Base-by-base conservation (phyloP, 2,888 invertebrate species). In the Phyto melanocephala region DNA sequence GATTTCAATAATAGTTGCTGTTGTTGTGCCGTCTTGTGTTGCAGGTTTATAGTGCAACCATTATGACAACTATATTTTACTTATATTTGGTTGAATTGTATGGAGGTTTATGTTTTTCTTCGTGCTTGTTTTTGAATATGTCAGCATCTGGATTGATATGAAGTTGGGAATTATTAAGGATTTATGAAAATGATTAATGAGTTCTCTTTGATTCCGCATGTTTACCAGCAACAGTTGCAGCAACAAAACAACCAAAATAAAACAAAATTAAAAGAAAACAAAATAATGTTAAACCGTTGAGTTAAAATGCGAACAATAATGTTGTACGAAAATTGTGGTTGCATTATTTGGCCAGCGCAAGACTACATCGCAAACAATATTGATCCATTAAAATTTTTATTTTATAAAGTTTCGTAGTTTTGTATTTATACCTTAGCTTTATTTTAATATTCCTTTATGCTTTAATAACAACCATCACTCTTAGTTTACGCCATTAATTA, bases 111-210 rank as follows among this genome's bases (percentile, higher is more conserved):
- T 54, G 58, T 37, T 67, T 63, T 56, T 77, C 17, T 42, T 60
- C 40, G 8, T 50, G 40, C n/a, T 60, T 37, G 28, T 68, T 62
- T 60, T 63, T 28, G 52, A 52, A 68, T 74, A 78, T 79, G 79
- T 82, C 78, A 79, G 70, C 82, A 82, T 65, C 78, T 79, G 82
- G 65, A 75, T 70, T 71, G 74, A 60, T 75, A 79, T 82, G 82
- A 82, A 79, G 82, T 82, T 76, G 79, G 33, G 79, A 71, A 79
- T 76, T 82, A 82, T 76, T 62, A 75, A 63, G 79, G 82, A 82
- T 82, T 82, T 82, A 76, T 82, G 71, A 79, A 82, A 79, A 76
- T 82, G 82, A 82, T 82, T 82, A 82, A 82, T 82, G 82, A 76
- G 65, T 82, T 67, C 45, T 71, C 58, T 71, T 79, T 65, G 56